Evolutionary conservation across 2,113 vertebrate genomes (phyloP).

Genomic region (Mus pahari): DNA sequence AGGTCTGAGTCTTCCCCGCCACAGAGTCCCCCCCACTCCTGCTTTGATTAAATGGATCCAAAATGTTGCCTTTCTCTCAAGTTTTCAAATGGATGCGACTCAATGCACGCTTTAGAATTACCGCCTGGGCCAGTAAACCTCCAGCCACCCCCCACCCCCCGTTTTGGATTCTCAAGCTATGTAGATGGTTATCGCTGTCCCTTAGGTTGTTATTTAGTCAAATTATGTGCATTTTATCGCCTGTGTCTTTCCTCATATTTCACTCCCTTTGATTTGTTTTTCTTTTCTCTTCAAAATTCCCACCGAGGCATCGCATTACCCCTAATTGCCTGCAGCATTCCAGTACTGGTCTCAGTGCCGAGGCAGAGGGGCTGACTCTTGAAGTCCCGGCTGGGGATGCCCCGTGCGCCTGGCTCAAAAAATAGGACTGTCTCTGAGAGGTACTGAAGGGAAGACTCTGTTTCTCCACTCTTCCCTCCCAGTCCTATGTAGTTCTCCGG

Average conservation of each 20-base stretch:
- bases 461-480: not conserved
- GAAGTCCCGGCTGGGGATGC: constrained; percentile 25
- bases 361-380: constrained; percentile 39
- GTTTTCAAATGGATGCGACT: constrained; percentile 31
- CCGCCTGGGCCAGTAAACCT: constrained; percentile 57
- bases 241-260: constrained; percentile 78
- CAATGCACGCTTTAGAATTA: constrained; percentile 48
- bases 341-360: constrained; percentile 69
- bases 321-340: constrained; percentile 76
- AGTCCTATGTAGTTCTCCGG: not conserved
- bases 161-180: constrained; percentile 73
- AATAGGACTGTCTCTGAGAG: constrained; percentile 2
- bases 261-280: constrained; percentile 78
- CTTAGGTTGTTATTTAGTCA: constrained; percentile 81
- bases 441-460: not conserved
- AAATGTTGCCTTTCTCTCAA: constrained; percentile 55
- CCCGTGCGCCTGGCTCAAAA: not conserved
- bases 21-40: not conserved
- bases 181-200: constrained; percentile 76
- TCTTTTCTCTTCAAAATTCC: constrained; percentile 79
- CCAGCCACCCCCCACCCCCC: constrained; percentile 47
- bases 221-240: constrained; percentile 81
- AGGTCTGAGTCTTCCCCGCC: constrained; percentile 34
- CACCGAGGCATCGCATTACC: constrained; percentile 73
- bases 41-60: constrained; percentile 54